These are phyloP conservation scores for Enteromius mattozi DNA, from an alignment of 2,797 vertebrate genomes.

Conservation along the genomic window DNA sequence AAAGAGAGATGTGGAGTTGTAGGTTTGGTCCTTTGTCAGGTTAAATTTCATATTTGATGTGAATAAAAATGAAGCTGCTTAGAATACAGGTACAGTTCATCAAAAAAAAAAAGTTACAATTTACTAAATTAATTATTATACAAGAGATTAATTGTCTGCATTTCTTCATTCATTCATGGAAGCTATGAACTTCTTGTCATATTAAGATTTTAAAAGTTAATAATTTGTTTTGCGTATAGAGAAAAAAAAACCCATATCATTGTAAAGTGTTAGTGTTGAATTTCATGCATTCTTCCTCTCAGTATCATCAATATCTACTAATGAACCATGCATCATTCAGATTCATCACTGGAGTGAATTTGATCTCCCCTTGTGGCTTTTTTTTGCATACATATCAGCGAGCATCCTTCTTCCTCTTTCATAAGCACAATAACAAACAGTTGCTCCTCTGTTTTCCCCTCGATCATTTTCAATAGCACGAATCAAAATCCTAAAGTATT, in stretches of 20 bases:
- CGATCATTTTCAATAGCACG: neutral
- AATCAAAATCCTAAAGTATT: neutral
- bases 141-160: neutral
- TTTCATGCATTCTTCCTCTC: neutral
- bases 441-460: neutral
- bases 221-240: neutral
- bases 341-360: neutral
- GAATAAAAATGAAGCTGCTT: neutral
- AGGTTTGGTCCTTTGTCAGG: neutral
- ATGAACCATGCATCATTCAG: neutral
- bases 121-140: neutral
- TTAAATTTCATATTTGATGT: neutral
- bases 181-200: neutral
- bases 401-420: neutral
- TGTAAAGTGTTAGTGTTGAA: neutral
- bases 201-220: neutral
- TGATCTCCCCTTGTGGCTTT: neutral
- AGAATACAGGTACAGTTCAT: neutral
- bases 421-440: conserved; percentile 1
- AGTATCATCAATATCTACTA: neutral
- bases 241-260: neutral
- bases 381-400: neutral
- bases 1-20: neutral
- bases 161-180: neutral
- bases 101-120: neutral